Evolutionary conservation across 2,113 vertebrate species (phyloP), one percentile per base, ranked within the genome.

Genomic region (Ictalurus punctatus): DNA sequence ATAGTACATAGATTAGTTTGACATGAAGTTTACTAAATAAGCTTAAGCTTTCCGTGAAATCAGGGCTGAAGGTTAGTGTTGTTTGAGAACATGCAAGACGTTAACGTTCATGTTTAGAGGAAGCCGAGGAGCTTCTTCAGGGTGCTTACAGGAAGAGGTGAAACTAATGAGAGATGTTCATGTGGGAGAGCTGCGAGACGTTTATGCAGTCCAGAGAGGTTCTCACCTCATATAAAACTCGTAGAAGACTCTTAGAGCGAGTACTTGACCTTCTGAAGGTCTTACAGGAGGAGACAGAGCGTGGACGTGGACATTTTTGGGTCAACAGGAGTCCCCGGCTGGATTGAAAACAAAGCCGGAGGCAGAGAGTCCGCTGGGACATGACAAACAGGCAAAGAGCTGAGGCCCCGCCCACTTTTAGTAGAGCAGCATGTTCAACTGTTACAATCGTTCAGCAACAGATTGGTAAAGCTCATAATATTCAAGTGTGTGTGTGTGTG

Each of bases 201-300:
- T 13, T 80, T 14, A 80, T 54, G 78, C n/a, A 12, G 48, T 17
- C 14, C 52, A 30, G 48, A 56, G 56, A 59, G 80, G 16, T 81
- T 58, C 7, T 7, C 14, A 34, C 52, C n/a, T 56, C 52, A 2
- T 7, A 19, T 16, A 80, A 80, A 30, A 80, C 52, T 80, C 6
- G 0, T 13, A n/a, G 65, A n/a, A n/a, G 9, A 27, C 63, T 67
- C 27, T 9, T 13, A 25, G 13, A 54, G 40, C 0, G 76, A 79
- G 40, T 54, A 25, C 30, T 82, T 82, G n/a, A 82, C 17, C 54
- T 82, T 82, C 80, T 37, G n/a, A 82, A 59, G 80, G 17, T 82
- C 54, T 82, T 82, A 16, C 25, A 52, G n/a, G 27, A 58, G 79
- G 16, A 56, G 17, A 8, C 7, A 21, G n/a, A 34, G n/a, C 1